Conservation (phyloP, 2,797 vertebrate genomes). For the Sandelia bainsii region DNA sequence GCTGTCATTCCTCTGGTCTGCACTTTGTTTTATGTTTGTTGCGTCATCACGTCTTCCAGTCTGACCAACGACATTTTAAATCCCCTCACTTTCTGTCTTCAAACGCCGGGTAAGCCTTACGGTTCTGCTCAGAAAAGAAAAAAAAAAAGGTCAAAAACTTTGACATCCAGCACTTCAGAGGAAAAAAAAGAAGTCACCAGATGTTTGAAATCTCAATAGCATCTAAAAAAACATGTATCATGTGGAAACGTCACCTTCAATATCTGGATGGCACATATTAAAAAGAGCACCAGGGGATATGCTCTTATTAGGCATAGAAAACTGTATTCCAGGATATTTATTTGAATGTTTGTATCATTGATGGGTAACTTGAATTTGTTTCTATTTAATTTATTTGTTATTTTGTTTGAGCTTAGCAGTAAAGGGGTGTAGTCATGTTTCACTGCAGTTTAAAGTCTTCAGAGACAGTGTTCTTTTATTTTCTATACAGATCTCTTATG, state of each 20-base stretch:
- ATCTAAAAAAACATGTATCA: conserved; percentile 14
- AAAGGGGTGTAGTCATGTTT: conserved; percentile 64
- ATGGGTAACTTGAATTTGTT: conserved; percentile 80
- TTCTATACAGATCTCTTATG: conserved; percentile 56
- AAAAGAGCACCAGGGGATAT: conserved; percentile 49
- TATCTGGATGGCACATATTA: conserved; percentile 31
- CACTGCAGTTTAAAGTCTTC: conserved; percentile 52
- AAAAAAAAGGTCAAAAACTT: conserved; percentile 40
- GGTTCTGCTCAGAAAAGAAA: conserved; percentile 52
- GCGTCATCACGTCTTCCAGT: conserved; percentile 72
- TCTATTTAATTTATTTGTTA: conserved; percentile 77
- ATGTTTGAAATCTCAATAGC: conserved; percentile 26
- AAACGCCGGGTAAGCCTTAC: conserved; percentile 67
- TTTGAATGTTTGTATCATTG: conserved; percentile 77
- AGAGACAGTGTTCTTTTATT: conserved; percentile 51
- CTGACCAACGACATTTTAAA: conserved; percentile 57
- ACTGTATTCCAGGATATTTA: conserved; percentile 72
- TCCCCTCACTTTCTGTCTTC: conserved; percentile 56
- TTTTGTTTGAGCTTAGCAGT: conserved; percentile 66
- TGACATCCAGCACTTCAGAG: conserved; percentile 48
- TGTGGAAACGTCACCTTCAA: conserved; percentile 32
- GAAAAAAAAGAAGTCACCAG: conserved; percentile 7
- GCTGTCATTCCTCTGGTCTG: conserved; percentile 48
- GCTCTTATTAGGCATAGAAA: conserved; percentile 54
- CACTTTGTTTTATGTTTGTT: conserved; percentile 53